Evolutionary conservation across 1,140 invertebrate genomes (phyloP), one percentile per base, ranked within the genome.

Genomic region (Melanaphis sacchari): DNA sequence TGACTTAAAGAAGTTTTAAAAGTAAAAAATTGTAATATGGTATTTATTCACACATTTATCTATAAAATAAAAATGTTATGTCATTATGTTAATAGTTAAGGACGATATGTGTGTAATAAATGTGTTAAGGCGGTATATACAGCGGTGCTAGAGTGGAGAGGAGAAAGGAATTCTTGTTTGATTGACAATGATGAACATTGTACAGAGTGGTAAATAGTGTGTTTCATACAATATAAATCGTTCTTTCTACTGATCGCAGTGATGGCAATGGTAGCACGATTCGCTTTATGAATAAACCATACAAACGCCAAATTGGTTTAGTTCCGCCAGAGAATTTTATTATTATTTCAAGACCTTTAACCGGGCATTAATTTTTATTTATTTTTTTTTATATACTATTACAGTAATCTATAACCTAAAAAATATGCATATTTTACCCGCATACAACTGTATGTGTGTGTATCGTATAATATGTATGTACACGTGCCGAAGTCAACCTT

Each of bases 261-360:
- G 43, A 31, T 43, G 85, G 85, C 43, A 11, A 43, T 18, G 31
- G 41, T n/a, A 18, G 26, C 11, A 9, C 24, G 43, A 87, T 49
- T 49, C 85, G 41, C 41, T 87, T 22, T n/a, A 87, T 36, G 85
- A 46, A 87, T 46, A 46, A 87, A 87, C 85, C 85, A 87, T 89
- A 46, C 22, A 38, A 76, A 52, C 87, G 46, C 87, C 46, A 52
- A 89, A 89, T 89, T 46, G 87, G 87, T 89, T 52, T 89, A 89
- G 87, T 89, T 89, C 46, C 87, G 87, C n/a, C n/a, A 26, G 46
- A 36, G n/a, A 52, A 52, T 52, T 38, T 38, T 40, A 26, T 54
- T 89, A 54, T 89, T 89, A 54, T 54, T 89, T 52, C 88, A 36
- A 40, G 87, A 52, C 87, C 87, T 38, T 52, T 89, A 89, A 89